Evolutionary conservation across 2,888 invertebrate genomes (phyloP).

Genomic region (Apodemia zela): DNA sequence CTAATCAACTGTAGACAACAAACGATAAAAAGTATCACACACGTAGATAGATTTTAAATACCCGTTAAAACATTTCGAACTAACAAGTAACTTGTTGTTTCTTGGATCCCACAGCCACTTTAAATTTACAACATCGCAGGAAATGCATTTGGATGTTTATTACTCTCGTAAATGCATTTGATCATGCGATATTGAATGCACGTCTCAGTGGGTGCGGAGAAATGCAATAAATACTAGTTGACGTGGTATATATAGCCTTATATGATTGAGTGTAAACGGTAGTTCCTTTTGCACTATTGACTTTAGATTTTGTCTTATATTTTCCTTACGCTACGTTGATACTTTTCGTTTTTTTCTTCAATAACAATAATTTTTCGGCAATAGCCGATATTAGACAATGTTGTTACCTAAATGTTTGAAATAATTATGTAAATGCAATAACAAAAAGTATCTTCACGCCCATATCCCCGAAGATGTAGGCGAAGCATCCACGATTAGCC

Average conservation of each 20-base stretch:
- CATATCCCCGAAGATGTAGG: too few species aligned
- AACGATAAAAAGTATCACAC: background rate
- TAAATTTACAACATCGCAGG: slow-evolving; percentile 39
- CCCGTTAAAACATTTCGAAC: background rate
- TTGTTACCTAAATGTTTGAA: too few species aligned
- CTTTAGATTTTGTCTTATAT: background rate
- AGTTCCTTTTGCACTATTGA: background rate
- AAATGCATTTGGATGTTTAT: slow-evolving; percentile 46
- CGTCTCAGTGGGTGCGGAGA: slow-evolving; percentile 46
- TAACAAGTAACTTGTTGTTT: background rate
- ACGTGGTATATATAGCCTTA: background rate
- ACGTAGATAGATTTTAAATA: background rate
- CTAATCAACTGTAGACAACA: too few species aligned
- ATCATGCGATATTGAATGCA: slow-evolving; percentile 51
- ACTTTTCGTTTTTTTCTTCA: too few species aligned
- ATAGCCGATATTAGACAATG: too few species aligned
- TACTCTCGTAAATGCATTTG: slow-evolving; percentile 53
- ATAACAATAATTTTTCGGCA: too few species aligned
- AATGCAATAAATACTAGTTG: slow-evolving; percentile 43
- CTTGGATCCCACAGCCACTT: slow-evolving; percentile 17
- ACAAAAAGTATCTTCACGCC: too few species aligned
- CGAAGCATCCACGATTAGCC: too few species aligned
- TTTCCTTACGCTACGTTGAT: too few species aligned
- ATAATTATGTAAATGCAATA: too few species aligned
- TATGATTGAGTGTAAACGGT: background rate